Base-by-base conservation (phyloP, 1,140 invertebrate genomes). In the Temnothorax longispinosus region DNA sequence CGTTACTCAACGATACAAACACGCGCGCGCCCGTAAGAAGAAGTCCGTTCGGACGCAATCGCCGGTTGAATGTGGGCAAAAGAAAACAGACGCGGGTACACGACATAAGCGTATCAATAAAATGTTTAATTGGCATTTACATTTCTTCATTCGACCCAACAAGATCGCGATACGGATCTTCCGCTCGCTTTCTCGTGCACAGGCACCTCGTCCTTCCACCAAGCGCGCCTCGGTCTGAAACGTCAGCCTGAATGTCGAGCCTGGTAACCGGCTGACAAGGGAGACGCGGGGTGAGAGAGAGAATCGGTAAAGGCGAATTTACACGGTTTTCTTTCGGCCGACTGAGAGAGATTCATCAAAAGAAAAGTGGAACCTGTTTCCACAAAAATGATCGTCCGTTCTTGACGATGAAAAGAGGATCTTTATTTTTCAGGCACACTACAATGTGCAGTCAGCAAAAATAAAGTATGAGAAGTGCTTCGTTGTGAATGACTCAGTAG, bases 61-160 rank as follows among this genome's bases (percentile, higher is more conserved):
- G 15, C 35, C 56, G 65, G 2, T 47, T 69, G 62, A 32, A 64
- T 21, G 7, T 58, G 60, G 35, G 65, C 52, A 44, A 41, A 58
- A 80, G 67, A 85, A 86, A 90, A 76, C 81, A 86, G 92, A 93
- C 89, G 89, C 87, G 82, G 82, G 86, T 90, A 93, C 93, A 93
- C 92, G 93, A 94, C 93, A 92, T 92, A 92, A 94, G 91, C 93
- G 93, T 94, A 94, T 94, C 93, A 94, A 94, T 94, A 93, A 94
- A 94, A 94, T 93, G 93, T 94, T 94, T 94, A 94, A 94, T 94
- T 94, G 93, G 91, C 93, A 90, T 94, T 94, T 94, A 94, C 94
- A 94, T 94, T 94, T 94, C 93, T 94, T 91, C 90, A 93, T 93
- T 92, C 91, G 90, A 88, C 87, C 88, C 92, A 93, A 92, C 93